Conservation (phyloP, 2,797 vertebrate species). For the Phoeniculus purpureus region DNA sequence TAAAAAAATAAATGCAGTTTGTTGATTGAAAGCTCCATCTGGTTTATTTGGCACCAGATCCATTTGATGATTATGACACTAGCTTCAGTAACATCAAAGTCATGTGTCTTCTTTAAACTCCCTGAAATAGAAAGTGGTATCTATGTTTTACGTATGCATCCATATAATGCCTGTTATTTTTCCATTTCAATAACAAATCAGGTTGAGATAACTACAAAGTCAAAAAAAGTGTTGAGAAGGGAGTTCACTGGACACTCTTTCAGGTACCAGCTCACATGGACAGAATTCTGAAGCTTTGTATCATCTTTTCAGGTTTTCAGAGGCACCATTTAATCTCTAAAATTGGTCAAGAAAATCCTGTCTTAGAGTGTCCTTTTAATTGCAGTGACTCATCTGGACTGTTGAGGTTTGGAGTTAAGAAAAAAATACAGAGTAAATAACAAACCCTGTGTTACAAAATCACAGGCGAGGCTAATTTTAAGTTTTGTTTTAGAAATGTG, state of each 20-base stretch:
- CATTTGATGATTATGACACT: constrained; percentile 13
- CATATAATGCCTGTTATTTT: not conserved
- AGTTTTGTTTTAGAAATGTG: not conserved
- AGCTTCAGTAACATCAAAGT: constrained; percentile 15
- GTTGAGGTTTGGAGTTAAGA: not conserved
- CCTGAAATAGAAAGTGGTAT: not conserved
- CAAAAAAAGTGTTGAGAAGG: not conserved
- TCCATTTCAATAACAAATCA: not conserved
- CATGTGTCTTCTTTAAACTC: constrained; percentile 11
- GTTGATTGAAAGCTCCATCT: constrained; percentile 54
- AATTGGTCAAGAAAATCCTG: not conserved
- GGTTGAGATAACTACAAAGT: not conserved
- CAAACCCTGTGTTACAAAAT: not conserved
- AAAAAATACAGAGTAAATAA: not conserved
- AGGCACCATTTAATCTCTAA: not conserved
- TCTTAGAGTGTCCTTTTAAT: not conserved
- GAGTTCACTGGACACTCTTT: not conserved
- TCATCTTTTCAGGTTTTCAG: not conserved
- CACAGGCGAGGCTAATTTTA: not conserved
- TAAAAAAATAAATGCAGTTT: constrained; percentile 33
- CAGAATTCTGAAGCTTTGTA: not conserved
- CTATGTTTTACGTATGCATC: not conserved
- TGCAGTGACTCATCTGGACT: not conserved
- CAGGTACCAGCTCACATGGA: not conserved
- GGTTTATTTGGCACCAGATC: constrained; percentile 40